Conservation (phyloP, 2,888 invertebrate species). For the Ormia ochracea region DNA sequence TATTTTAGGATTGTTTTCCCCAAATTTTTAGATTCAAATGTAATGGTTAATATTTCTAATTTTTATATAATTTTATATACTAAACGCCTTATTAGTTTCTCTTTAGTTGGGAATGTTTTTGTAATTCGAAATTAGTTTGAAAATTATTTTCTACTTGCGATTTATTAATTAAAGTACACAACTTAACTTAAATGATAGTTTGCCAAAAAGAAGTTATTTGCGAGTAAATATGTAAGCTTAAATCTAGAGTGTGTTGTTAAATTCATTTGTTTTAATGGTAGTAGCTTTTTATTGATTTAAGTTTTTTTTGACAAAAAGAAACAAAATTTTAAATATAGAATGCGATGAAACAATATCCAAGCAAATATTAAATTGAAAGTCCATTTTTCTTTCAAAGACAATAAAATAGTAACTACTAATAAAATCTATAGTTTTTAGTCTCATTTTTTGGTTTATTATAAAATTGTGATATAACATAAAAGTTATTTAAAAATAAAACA, state of each 20-base stretch:
- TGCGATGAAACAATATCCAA: neutral
- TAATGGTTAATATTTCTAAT: neutral
- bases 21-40: neutral
- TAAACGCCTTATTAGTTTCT: constrained; percentile 16
- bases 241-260: neutral
- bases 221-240: neutral
- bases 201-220: neutral
- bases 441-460: constrained; percentile 29
- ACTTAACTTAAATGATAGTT: neutral
- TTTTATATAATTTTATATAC: constrained; percentile 7
- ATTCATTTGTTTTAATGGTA: constrained; percentile 25
- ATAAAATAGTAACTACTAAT: neutral
- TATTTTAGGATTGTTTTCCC: neutral
- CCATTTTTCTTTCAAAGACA: neutral
- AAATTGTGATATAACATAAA: constrained; percentile 57
- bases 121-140: constrained; percentile 13
- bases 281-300: constrained; percentile 34
- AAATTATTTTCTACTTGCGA: constrained; percentile 38
- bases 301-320: constrained; percentile 21
- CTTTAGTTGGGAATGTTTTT: constrained; percentile 9
- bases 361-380: neutral
- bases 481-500: constrained; percentile 33
- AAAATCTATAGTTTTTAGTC: constrained; percentile 26
- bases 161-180: neutral
- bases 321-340: constrained; percentile 2